Evolutionary conservation across 2,797 vertebrate genomes (phyloP), one percentile per base, ranked within the genome.

Genomic region (Mycteria americana): DNA sequence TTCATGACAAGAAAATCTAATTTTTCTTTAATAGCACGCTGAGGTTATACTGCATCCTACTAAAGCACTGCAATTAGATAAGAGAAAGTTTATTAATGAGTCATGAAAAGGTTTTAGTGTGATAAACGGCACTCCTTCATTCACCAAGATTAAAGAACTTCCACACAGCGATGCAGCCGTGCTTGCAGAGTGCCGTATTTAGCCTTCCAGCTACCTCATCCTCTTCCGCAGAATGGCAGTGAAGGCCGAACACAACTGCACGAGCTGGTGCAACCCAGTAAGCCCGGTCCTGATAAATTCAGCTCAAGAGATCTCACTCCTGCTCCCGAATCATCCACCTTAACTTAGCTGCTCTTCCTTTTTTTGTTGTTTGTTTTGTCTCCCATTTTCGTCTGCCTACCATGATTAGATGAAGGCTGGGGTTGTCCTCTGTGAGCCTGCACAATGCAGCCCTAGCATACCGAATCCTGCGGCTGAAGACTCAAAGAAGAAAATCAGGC

Each of bases 81-180:
- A 75, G 35, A 94, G 67, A 92, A 96, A 94, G 95, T 93, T 94
- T 92, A 97, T 97, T 96, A 96, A 95, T 72, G 92, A 97, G 88
- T 97, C 95, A 97, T 54, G 88, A 81, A 76, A 81, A 96, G 82
- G 78, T 89, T 94, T 92, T n/a, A 84, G 81, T 16, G 56, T 54
- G 85, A 88, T 89, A 80, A 95, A 89, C 4, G 0, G 73, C 79
- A 92, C 74, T 94, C 85, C 85, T 88, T 93, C 77, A 56, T 81
- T 85, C 95, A 65, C 60, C 0, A 1, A 84, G 74, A 95, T 62
- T 57, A 81, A 93, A 96, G 84, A 79, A 63, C 39, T 64, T 91
- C 64, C 63, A 53, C 24, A 2, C 3, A 35, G 43, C 1, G 0
- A 67, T 0, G 11, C 25, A 56, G 90, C 35, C 5, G 0, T 7